Conservation (phyloP, 2,888 invertebrate species). For the Pheosia gnoma region DNA sequence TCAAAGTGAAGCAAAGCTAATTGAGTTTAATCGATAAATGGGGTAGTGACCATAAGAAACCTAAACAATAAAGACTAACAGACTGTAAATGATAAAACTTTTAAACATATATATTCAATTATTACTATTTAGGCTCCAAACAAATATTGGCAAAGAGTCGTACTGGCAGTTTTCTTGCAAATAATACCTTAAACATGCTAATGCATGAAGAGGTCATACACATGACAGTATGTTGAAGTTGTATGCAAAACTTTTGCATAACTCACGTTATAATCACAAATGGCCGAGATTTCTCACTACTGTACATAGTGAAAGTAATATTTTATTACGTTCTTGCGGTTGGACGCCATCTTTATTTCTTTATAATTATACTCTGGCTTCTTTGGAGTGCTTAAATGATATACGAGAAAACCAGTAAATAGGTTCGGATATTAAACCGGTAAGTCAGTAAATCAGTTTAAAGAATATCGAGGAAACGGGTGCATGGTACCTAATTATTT, state of each 20-base stretch:
- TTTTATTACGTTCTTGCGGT: conserved; percentile 16
- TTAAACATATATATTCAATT: too few species aligned
- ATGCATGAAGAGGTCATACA: conserved; percentile 18
- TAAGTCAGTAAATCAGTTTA: not conserved
- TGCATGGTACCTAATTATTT: conserved; percentile 13
- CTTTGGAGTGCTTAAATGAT: conserved; percentile 10
- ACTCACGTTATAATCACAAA: conserved; percentile 13
- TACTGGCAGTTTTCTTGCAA: not conserved
- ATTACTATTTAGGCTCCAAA: too few species aligned
- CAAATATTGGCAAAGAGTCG: not conserved
- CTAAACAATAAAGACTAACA: too few species aligned
- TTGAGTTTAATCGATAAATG: too few species aligned
- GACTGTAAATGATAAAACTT: too few species aligned
- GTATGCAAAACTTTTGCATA: conserved; percentile 15
- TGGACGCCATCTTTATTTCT: conserved; percentile 13
- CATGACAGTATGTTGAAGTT: conserved; percentile 5
- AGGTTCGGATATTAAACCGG: not conserved
- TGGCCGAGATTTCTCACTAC: conserved; percentile 22
- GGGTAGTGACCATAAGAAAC: too few species aligned
- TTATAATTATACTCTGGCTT: conserved; percentile 12
- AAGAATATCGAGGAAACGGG: conserved; percentile 7
- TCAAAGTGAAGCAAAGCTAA: too few species aligned
- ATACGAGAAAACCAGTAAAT: not conserved
- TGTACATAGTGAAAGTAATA: conserved; percentile 25
- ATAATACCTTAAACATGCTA: conserved; percentile 9